Percentiles rank a stretch among this genome's conserved stretches.
These are phyloP conservation scores for Formicarius rufipectus DNA, from an alignment of 2,113 vertebrate species.

Conservation along the genomic window DNA sequence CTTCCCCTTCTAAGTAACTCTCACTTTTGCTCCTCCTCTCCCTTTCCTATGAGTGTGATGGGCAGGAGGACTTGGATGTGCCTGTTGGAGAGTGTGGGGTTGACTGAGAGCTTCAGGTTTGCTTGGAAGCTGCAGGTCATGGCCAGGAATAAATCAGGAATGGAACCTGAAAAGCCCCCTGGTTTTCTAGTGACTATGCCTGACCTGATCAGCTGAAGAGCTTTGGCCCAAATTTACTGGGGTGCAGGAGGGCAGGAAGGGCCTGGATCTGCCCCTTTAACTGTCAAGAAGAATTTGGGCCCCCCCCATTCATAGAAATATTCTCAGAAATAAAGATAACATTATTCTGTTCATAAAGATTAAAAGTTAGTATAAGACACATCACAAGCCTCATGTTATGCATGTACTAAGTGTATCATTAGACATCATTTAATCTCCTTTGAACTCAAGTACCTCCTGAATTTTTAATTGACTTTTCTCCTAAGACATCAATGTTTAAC, in stretches of 20 bases:
- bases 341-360: neutral
- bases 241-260: neutral
- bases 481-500: neutral
- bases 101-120: neutral
- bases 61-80: neutral
- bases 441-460: neutral
- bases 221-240: neutral
- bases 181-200: neutral
- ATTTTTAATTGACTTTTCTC: neutral
- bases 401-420: neutral
- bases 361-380: neutral
- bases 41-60: neutral
- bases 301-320: neutral
- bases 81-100: neutral
- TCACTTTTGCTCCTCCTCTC: neutral
- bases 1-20: neutral
- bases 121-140: neutral
- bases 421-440: neutral
- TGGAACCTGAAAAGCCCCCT: neutral
- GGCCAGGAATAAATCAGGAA: neutral
- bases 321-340: neutral
- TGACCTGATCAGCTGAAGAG: neutral
- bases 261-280: neutral
- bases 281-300: neutral
- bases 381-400: neutral